A percentile compares a stretch with the other conserved stretches of the same genome.
Evolutionary conservation across 1,140 invertebrate species (phyloP).

Genomic region (Polypedilum pembai): DNA sequence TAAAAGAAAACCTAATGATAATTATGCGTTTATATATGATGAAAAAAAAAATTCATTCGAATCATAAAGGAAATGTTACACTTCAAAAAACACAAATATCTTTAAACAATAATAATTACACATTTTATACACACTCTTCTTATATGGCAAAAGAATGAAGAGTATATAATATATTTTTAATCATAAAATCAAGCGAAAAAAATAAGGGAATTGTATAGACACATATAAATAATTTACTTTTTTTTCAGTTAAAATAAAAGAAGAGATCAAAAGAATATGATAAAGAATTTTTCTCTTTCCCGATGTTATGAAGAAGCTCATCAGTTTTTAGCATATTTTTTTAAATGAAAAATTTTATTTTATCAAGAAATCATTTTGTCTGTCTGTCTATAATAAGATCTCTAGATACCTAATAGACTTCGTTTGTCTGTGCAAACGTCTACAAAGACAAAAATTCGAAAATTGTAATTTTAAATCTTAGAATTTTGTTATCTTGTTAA

Average conservation of each 20-base stretch:
- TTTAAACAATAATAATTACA: constrained; percentile 28
- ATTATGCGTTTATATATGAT: constrained; percentile 24
- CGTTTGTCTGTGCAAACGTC: no score
- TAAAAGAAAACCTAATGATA: constrained; percentile 24
- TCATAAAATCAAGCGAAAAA: background rate
- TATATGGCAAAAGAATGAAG: constrained; percentile 17
- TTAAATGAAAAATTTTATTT: no score
- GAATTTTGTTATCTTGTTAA: no score
- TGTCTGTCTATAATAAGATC: no score
- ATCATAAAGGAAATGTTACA: constrained; percentile 28
- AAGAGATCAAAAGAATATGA: background rate
- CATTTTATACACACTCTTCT: background rate
- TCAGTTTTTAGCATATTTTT: background rate
- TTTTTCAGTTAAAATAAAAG: constrained; percentile 8
- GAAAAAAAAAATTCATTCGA: background rate
- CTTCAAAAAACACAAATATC: constrained; percentile 26
- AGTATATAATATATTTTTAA: constrained; percentile 5
- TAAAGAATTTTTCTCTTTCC: background rate
- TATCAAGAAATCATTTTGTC: no score
- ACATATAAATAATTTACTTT: background rate
- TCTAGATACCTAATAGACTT: no score
- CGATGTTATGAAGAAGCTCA: constrained; percentile 12
- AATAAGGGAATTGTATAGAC: constrained; percentile 2
- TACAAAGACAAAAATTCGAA: no score
- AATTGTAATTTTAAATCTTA: no score